Conservation (phyloP, 2,113 vertebrate genomes). For the Nycticryphes semicollaris region DNA sequence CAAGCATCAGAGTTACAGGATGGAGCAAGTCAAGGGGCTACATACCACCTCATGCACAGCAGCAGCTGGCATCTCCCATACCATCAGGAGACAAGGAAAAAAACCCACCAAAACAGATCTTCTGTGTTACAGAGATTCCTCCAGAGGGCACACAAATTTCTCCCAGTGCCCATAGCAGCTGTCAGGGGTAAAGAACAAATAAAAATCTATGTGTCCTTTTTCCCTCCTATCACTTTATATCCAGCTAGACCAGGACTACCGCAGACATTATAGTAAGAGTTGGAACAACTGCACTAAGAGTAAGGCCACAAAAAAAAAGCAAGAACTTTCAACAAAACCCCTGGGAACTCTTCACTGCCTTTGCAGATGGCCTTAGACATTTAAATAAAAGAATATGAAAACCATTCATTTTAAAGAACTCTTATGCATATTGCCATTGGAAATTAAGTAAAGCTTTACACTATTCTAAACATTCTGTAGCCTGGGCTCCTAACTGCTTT, state of each 20-base stretch:
- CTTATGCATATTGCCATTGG: not conserved
- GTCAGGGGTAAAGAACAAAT: fast-evolving
- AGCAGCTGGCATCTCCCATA: not conserved
- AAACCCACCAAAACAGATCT: not conserved
- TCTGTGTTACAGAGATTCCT: not conserved
- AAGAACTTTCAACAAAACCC: not conserved
- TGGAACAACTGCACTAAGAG: not conserved
- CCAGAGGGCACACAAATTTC: not conserved
- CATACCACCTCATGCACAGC: fast-evolving
- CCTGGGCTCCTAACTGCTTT: not conserved
- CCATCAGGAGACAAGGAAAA: fast-evolving
- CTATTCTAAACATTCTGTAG: not conserved
- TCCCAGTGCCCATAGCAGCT: not conserved
- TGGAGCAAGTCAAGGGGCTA: not conserved
- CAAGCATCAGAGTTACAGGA: not conserved
- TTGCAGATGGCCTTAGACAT: not conserved
- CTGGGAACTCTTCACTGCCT: not conserved
- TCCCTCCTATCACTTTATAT: not conserved
- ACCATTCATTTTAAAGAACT: not conserved
- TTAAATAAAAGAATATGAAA: not conserved
- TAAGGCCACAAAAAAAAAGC: not conserved
- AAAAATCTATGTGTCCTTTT: not conserved
- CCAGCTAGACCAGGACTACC: not conserved
- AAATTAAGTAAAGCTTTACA: not conserved
- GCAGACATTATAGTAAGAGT: not conserved